phyloP scores from a whole-genome alignment of 2,888 invertebrate species.

The Diplazon laetatorius region DNA sequence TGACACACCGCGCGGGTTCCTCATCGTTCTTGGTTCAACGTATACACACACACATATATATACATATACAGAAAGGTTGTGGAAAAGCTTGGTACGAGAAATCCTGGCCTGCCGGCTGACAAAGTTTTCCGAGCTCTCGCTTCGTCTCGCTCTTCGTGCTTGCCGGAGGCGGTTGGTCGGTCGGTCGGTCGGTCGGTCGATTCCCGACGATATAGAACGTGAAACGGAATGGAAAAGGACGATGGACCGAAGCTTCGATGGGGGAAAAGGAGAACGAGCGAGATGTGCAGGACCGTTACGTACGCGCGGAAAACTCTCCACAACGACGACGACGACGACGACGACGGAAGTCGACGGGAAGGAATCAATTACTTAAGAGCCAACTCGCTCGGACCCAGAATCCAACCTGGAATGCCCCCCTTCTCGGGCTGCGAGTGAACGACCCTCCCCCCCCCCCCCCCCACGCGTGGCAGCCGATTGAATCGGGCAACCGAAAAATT shows the following conservation, averaged over 20 bases:
- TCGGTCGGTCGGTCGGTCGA: constrained; percentile 45
- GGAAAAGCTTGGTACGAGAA: constrained; percentile 27
- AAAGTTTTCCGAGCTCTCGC: constrained; percentile 48
- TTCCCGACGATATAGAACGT: constrained; percentile 19
- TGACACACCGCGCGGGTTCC: constrained; percentile 44
- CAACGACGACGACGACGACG: constrained; percentile 30
- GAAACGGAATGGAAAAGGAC: constrained; percentile 18
- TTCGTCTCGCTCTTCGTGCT: constrained; percentile 1
- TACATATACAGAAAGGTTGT: too few relatives aligned
- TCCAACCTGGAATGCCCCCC: constrained; percentile 1
- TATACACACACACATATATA: too few relatives aligned
- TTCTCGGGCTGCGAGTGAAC: constrained; percentile 28
- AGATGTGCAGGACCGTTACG: constrained; percentile 23
- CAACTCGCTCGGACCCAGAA: constrained; percentile 30
- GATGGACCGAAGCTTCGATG: constrained; percentile 19
- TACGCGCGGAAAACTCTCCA: constrained; percentile 42
- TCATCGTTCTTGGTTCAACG: constrained; percentile 34
- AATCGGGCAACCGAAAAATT: constrained; percentile 65
- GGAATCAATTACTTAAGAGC: constrained; percentile 62
- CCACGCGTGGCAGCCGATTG: constrained; percentile 57
- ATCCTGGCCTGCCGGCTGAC: constrained; percentile 32
- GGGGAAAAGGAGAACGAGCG: constrained; percentile 17
- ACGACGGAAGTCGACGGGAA: constrained; percentile 53
- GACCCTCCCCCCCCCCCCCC: too few relatives aligned
- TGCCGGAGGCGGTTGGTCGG: constrained; percentile 22